Evolutionary conservation across 2,888 invertebrate genomes (phyloP).

Genomic region (Pandemis corylana): DNA sequence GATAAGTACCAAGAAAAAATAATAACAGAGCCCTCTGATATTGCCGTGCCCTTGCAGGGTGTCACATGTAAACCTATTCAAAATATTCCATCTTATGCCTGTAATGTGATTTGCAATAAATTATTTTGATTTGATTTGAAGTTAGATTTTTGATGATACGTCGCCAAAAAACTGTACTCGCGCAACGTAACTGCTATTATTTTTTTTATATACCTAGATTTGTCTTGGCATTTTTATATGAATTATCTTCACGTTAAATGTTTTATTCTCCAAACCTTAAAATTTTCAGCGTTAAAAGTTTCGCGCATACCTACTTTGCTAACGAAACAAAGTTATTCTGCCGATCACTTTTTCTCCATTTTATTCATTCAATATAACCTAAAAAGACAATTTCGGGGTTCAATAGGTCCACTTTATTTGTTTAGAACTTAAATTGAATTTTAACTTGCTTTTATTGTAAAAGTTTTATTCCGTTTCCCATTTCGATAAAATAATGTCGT

Average conservation of each 20-base stretch:
- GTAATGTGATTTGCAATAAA: too few species aligned
- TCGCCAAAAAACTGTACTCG: too few species aligned
- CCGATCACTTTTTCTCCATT: constrained; percentile 36
- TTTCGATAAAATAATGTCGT: background rate
- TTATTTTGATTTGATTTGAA: too few species aligned
- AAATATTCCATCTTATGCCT: too few species aligned
- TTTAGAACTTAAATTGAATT: constrained; percentile 37
- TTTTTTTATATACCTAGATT: too few species aligned
- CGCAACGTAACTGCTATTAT: too few species aligned
- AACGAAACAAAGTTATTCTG: constrained; percentile 35
- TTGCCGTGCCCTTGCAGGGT: too few species aligned
- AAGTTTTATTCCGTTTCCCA: constrained; percentile 4
- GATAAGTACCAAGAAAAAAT: too few species aligned
- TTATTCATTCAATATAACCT: constrained; percentile 12
- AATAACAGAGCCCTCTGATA: too few species aligned
- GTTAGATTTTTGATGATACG: too few species aligned
- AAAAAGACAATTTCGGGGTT: constrained; percentile 37
- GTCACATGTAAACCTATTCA: too few species aligned
- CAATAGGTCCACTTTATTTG: constrained; percentile 35
- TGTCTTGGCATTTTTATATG: too few species aligned
- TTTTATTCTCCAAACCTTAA: constrained; percentile 3
- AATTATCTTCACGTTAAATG: background rate
- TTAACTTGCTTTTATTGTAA: constrained; percentile 16
- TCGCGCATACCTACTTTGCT: constrained; percentile 3
- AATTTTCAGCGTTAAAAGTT: constrained; percentile 14